These are phyloP conservation scores for Amphipoea lucens DNA, from an alignment of 2,888 invertebrate species.

Conservation along the genomic window DNA sequence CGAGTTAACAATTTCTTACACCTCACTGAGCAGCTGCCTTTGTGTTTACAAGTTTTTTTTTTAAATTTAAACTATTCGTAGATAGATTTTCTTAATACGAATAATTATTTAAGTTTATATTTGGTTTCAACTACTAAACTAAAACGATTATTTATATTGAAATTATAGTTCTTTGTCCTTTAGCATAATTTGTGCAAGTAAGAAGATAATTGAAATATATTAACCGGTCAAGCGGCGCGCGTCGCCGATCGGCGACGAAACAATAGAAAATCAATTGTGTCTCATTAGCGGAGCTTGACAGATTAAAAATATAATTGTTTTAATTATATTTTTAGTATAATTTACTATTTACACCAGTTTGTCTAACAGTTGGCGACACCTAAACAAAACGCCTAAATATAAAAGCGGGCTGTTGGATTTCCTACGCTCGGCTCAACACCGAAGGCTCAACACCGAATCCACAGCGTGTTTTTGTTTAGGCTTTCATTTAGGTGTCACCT, in stretches of 20 bases:
- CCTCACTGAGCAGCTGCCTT: slow-evolving; percentile 4
- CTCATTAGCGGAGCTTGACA: no score
- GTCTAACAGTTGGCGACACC: neutral
- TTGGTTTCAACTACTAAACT: slow-evolving; percentile 50
- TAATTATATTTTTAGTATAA: neutral
- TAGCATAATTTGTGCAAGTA: slow-evolving; percentile 13
- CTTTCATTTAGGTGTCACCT: neutral
- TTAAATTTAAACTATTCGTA: slow-evolving; percentile 16
- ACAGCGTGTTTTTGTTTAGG: neutral
- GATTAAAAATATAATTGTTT: slow-evolving; percentile 3
- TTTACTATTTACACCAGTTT: neutral
- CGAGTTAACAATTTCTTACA: neutral
- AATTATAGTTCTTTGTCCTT: slow-evolving; percentile 23
- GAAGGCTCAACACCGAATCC: neutral
- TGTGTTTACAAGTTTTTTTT: neutral
- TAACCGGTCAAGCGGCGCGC: no score
- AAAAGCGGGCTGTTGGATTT: neutral
- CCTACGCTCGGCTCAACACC: no score
- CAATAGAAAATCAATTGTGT: no score
- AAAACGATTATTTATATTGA: slow-evolving; percentile 14
- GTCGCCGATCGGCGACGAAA: no score
- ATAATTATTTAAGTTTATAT: slow-evolving; percentile 41
- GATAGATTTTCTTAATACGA: neutral
- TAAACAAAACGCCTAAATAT: neutral
- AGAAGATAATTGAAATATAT: slow-evolving; percentile 5